These are phyloP conservation scores for Chiroxiphia lanceolata DNA, from an alignment of 2,797 vertebrate species.

Conservation along the genomic window DNA sequence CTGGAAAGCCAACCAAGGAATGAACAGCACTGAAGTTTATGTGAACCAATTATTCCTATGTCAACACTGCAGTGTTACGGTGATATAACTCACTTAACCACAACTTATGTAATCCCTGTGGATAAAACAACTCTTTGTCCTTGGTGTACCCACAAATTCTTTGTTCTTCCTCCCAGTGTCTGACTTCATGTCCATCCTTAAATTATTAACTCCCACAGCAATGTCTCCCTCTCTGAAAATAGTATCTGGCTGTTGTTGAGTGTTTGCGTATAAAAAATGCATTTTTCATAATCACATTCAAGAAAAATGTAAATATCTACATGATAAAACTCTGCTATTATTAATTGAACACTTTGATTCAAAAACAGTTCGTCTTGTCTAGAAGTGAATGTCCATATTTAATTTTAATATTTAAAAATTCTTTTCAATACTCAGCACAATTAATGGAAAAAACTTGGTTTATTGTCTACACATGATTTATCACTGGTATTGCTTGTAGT, in stretches of 20 bases:
- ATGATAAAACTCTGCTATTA: background rate
- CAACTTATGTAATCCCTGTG: background rate
- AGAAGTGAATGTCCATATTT: background rate
- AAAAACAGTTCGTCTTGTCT: background rate
- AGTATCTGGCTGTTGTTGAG: background rate
- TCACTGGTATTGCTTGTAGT: slow-evolving; percentile 7
- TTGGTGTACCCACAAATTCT: background rate
- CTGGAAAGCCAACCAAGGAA: background rate
- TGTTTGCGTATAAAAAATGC: background rate
- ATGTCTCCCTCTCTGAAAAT: background rate
- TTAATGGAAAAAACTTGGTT: background rate
- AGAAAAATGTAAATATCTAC: background rate
- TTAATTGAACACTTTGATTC: background rate
- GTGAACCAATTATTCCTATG: background rate
- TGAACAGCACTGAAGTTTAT: background rate
- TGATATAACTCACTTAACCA: background rate
- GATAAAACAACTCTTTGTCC: background rate
- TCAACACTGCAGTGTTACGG: background rate
- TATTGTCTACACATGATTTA: background rate
- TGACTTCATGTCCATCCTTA: background rate
- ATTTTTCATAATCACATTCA: background rate
- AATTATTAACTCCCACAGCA: background rate
- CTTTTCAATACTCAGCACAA: background rate
- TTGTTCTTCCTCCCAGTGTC: background rate
- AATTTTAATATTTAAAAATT: background rate